Evolutionary conservation across 2,888 invertebrate species (phyloP).

Genomic region (Lydus trimaculatus): DNA sequence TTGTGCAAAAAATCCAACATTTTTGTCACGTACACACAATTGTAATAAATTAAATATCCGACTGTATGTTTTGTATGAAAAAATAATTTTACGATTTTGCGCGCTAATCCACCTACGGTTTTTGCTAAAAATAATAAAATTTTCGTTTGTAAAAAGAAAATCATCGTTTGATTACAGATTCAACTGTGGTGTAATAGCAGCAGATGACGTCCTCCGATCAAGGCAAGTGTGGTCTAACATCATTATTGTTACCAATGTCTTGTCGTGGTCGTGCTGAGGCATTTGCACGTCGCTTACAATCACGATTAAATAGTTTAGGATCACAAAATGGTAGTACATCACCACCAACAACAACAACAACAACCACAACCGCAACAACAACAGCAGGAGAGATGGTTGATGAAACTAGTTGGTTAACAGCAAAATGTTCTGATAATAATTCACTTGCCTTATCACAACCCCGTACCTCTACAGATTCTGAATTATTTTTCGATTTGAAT

Average conservation of each 20-base stretch:
- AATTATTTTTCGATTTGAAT: constrained; percentile 72
- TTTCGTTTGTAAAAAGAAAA: background rate
- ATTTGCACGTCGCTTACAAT: constrained; percentile 79
- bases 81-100: background rate
- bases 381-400: constrained; percentile 30
- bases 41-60: too few relatives aligned
- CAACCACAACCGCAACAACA: background rate
- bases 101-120: background rate
- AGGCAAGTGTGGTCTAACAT: constrained; percentile 70
- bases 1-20: background rate
- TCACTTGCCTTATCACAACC: constrained; percentile 61
- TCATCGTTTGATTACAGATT: background rate
- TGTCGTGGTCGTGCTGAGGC: constrained; percentile 83
- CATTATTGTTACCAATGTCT: constrained; percentile 74
- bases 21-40: too few relatives aligned
- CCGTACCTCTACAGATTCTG: constrained; percentile 62
- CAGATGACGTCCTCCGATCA: constrained; percentile 60
- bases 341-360: constrained; percentile 12
- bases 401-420: constrained; percentile 47
- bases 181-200: constrained; percentile 7
- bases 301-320: constrained; percentile 75
- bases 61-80: background rate
- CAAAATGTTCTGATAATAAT: constrained; percentile 51
- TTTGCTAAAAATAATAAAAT: background rate
- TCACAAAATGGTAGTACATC: constrained; percentile 58